Evolutionary conservation across 1,140 invertebrate species (phyloP).

Genomic region (Leptoteleia sp.): DNA sequence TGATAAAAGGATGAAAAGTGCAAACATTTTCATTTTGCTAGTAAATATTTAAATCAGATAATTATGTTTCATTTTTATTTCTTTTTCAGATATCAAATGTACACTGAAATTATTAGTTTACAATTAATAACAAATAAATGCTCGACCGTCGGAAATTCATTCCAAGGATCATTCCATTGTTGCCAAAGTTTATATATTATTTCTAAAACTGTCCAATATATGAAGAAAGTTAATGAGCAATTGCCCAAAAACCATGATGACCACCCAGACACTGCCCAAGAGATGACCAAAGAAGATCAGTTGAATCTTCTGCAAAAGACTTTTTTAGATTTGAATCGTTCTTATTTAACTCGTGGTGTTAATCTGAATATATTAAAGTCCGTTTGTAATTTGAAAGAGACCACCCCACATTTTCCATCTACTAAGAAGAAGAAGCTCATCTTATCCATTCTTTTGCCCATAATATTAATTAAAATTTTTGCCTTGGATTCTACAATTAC

Average conservation of each 20-base stretch:
- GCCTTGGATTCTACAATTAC: conserved; percentile 13
- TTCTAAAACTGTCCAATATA: not conserved
- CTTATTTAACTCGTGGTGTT: conserved; percentile 18
- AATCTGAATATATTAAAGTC: conserved; percentile 33
- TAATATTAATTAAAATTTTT: conserved; percentile 38
- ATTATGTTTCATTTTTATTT: no score
- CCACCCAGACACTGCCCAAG: conserved; percentile 2
- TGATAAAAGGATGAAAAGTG: no score
- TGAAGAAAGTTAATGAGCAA: not conserved
- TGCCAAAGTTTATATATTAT: no score
- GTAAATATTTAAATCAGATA: no score
- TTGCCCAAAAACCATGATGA: not conserved
- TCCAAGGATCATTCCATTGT: not conserved
- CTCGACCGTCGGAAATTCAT: not conserved
- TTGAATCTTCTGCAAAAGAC: conserved; percentile 15
- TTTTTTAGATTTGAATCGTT: conserved; percentile 24
- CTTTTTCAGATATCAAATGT: no score
- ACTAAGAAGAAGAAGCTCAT: conserved; percentile 18
- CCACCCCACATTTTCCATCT: not conserved
- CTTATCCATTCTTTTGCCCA: conserved; percentile 11
- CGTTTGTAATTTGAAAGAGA: conserved; percentile 15
- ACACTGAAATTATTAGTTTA: no score
- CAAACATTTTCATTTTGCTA: no score
- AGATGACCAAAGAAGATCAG: conserved; percentile 49
- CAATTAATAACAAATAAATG: not conserved